Percentiles rank a stretch among this genome's conserved stretches.
Conservation (phyloP, 1,140 invertebrate genomes). For the Coelopa frigida region DNA sequence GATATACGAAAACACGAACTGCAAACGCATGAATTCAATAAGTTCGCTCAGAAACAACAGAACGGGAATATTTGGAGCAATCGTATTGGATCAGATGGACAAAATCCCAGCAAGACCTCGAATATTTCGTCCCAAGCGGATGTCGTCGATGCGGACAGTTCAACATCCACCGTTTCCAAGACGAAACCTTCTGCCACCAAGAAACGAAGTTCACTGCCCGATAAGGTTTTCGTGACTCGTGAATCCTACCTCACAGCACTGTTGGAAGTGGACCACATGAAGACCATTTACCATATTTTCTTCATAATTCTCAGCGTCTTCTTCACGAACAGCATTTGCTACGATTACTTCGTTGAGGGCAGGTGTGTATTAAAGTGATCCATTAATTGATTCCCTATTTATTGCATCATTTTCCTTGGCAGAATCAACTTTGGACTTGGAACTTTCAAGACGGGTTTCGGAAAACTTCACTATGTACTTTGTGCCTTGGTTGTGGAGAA, state of each 20-base stretch:
- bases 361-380: conserved; percentile 54
- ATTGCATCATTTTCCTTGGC: conserved; percentile 6
- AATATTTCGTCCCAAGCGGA: conserved; percentile 9
- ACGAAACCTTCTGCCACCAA: no score
- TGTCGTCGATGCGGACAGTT: conserved; percentile 1
- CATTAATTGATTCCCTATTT: conserved; percentile 9
- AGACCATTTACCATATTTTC: conserved; percentile 78
- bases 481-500: conserved; percentile 48
- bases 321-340: conserved; percentile 61
- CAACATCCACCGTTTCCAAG: background rate
- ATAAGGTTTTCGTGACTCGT: conserved; percentile 53
- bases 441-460: conserved; percentile 47
- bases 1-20: conserved; percentile 32
- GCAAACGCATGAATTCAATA: conserved; percentile 30
- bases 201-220: conserved; percentile 5
- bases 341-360: conserved; percentile 66
- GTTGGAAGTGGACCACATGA: conserved; percentile 70
- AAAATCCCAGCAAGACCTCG: conserved; percentile 17
- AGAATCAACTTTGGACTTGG: conserved; percentile 48
- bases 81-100: conserved; percentile 15
- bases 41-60: conserved; percentile 18
- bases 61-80: conserved; percentile 30
- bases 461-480: conserved; percentile 44
- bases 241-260: conserved; percentile 72
- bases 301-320: conserved; percentile 70